These are phyloP conservation scores for Dynastes hyllus DNA, from an alignment of 2,888 invertebrate species.

Conservation along the genomic window DNA sequence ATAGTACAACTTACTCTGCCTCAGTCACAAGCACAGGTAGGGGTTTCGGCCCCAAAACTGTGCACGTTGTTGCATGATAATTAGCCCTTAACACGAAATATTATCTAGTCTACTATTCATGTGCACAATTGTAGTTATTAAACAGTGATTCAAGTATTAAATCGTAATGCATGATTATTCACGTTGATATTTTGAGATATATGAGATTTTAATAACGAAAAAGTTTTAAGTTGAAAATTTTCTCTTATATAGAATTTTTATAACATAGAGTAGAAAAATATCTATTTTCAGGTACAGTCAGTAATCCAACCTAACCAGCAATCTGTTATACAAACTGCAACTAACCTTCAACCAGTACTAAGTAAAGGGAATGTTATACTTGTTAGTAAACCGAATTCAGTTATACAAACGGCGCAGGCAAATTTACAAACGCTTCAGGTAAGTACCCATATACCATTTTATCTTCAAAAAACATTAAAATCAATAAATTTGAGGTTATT, in stretches of 20 bases:
- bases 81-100: not conserved
- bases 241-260: no score
- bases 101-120: not conserved
- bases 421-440: constrained; percentile 91
- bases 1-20: constrained; percentile 91
- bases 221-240: no score
- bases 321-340: constrained; percentile 95
- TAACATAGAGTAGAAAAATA: no score
- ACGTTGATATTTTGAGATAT: not conserved
- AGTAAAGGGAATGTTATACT: constrained; percentile 92
- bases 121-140: not conserved
- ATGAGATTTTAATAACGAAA: not conserved
- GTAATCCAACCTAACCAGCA: constrained; percentile 97
- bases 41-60: constrained; percentile 60
- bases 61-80: constrained; percentile 59
- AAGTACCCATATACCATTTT: constrained; percentile 60
- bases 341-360: constrained; percentile 87
- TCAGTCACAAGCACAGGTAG: constrained; percentile 80
- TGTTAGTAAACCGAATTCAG: constrained; percentile 92
- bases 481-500: constrained; percentile 20
- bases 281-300: constrained; percentile 86
- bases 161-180: not conserved
- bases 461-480: constrained; percentile 9
- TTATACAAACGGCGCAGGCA: constrained; percentile 93
- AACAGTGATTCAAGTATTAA: not conserved